Evolutionary conservation across 2,888 invertebrate genomes (phyloP).

Genomic region (Drosophila gaucha): DNA sequence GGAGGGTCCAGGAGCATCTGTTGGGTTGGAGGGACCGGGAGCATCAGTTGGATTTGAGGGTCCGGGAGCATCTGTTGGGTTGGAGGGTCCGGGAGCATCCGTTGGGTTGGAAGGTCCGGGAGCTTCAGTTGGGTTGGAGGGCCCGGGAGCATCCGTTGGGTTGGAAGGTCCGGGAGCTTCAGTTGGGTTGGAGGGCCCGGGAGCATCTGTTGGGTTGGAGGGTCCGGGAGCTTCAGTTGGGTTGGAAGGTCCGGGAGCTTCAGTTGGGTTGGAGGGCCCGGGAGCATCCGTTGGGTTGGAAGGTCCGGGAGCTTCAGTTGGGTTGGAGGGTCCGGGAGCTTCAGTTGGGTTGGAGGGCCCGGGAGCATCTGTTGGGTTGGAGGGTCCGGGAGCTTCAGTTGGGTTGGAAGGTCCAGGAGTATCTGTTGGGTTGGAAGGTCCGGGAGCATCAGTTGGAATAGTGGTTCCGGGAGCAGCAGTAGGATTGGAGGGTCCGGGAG

Average conservation of each 20-base stretch:
- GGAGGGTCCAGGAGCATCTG: background rate
- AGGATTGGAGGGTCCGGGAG: background rate
- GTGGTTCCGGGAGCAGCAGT: background rate
- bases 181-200: background rate
- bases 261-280: background rate
- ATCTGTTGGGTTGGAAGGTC: background rate
- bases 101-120: background rate
- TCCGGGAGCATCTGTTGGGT: background rate
- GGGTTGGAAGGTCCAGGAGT: background rate
- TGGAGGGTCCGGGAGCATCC: background rate
- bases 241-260: background rate
- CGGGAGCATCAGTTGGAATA: conserved; percentile 5
- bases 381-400: conserved; percentile 2
- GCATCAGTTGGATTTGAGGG: background rate
- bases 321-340: background rate
- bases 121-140: background rate
- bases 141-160: background rate
- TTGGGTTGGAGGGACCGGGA: background rate
- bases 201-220: background rate
- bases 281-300: background rate
- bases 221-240: conserved; percentile 7
- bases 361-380: background rate
- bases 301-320: background rate
- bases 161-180: background rate
- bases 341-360: background rate